Conservation (phyloP, 1,140 invertebrate species). For the Pogonomyrmex barbatus region DNA sequence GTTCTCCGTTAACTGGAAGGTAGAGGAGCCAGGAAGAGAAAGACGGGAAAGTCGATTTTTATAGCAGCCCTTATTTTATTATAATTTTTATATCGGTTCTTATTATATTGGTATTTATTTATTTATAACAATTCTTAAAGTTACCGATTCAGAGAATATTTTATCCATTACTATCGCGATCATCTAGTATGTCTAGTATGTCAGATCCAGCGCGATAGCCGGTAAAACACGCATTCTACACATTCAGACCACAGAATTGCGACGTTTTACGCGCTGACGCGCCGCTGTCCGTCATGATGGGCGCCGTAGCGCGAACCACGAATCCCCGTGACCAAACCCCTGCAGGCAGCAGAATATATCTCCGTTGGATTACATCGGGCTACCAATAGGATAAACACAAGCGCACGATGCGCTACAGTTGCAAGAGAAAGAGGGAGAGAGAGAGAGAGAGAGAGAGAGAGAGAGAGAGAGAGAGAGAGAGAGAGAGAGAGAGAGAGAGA, state of each 20-base stretch:
- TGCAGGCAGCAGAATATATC: conserved; percentile 69
- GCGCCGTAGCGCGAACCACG: conserved; percentile 75
- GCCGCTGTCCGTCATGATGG: conserved; percentile 81
- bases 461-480: conserved; percentile 26
- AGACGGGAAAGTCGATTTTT: neutral
- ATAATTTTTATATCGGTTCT: neutral
- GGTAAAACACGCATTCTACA: conserved; percentile 54
- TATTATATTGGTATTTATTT: neutral
- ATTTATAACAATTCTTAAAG: neutral
- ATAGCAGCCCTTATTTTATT: neutral
- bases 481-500: conserved; percentile 29
- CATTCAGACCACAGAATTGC: conserved; percentile 67
- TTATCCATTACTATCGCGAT: neutral
- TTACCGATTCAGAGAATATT: neutral
- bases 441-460: conserved; percentile 19
- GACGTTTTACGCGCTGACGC: conserved; percentile 81
- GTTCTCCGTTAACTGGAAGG: conserved; percentile 2
- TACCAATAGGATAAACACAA: conserved; percentile 83
- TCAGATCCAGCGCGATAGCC: conserved; percentile 45
- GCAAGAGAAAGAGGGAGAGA: conserved; percentile 8
- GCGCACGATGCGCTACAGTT: conserved; percentile 66
- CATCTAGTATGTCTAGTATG: neutral
- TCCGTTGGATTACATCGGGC: conserved; percentile 82
- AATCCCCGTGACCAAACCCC: conserved; percentile 58
- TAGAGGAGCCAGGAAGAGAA: neutral